These are phyloP conservation scores for Indicator indicator DNA, from an alignment of 2,113 vertebrate genomes.

Conservation along the genomic window DNA sequence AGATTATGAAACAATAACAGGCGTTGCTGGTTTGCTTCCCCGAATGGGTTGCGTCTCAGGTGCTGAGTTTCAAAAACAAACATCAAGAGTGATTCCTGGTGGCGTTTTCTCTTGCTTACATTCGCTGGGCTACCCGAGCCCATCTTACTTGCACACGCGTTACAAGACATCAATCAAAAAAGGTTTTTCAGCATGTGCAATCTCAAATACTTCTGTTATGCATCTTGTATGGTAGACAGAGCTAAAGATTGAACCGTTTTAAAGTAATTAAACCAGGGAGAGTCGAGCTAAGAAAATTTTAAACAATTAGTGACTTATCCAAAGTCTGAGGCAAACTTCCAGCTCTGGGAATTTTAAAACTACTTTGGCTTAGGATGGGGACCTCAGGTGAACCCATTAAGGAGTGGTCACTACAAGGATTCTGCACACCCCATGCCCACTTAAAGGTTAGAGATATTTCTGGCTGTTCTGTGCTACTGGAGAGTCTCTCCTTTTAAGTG, in stretches of 20 bases:
- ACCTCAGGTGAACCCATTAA: neutral
- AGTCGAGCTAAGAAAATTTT: slow-evolving; percentile 11
- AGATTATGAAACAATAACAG: slow-evolving; percentile 53
- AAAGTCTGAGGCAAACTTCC: neutral
- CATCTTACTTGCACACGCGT: slow-evolving; percentile 5
- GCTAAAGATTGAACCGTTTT: slow-evolving; percentile 48
- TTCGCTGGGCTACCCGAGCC: neutral
- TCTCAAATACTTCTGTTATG: slow-evolving; percentile 14
- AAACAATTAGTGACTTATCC: neutral
- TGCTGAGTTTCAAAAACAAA: slow-evolving; percentile 46
- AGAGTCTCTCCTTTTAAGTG: neutral
- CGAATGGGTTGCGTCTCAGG: slow-evolving; percentile 34
- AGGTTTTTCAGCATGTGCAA: neutral
- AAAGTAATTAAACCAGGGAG: slow-evolving; percentile 19
- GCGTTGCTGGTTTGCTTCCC: neutral
- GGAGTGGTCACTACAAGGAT: neutral
- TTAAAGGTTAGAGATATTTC: neutral
- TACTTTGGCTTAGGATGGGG: neutral
- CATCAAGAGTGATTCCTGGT: slow-evolving; percentile 42
- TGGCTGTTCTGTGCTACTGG: neutral
- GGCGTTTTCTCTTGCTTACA: slow-evolving; percentile 36
- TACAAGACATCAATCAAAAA: slow-evolving; percentile 45
- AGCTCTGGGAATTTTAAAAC: slow-evolving; percentile 25
- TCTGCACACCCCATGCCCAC: neutral
- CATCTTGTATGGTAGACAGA: neutral